Base-by-base conservation (phyloP, 2,888 invertebrate genomes). In the Abscondita cerata region DNA sequence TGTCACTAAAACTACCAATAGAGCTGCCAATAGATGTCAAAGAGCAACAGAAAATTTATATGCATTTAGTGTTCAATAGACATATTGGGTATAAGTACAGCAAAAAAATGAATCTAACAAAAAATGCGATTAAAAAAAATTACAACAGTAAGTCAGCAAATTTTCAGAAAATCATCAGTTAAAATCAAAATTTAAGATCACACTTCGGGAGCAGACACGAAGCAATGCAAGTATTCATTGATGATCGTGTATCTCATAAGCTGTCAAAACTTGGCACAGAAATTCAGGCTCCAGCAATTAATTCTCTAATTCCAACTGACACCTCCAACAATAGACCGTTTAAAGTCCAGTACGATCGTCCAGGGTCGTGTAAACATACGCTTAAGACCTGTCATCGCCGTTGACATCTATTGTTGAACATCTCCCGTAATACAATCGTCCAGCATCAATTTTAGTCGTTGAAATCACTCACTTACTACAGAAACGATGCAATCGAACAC, bases 371-470 rank as follows among this genome's bases (percentile, higher is more conserved):
- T 73, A 75, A 74, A 75, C 75, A 75, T 69, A 72, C 74, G 74
- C 72, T 74, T 71, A 74, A 73, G 71, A 70, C 73, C 75, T 75
- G 75, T 75, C 75, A 75, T 68, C 73, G 60, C 64, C 66, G 73
- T 57, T 74, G 75, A 75, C 74, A 72, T 71, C 73, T 68, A 75
- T 75, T 75, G 74, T 74, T 71, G 68, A 71, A 68, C 67, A 69
- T 66, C 69, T 68, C 70, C 62, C 61, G 44, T 68, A 60, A 41
- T 57, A 61, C 63, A 66, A 64, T 65, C 66, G 67, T 31, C 66
- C 70, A 63, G 56, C 52, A 52, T 47, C 51, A 62, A 51, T 51
- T 62, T 57, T 40, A 31, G n/a, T 47, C 13, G 34, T 34, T 41
- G 19, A 15, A 16, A 41, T 13, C 41, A 50, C 57, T 44, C 25